phyloP scores from a whole-genome alignment of 2,113 vertebrate genomes.

The Scatophagus argus region DNA sequence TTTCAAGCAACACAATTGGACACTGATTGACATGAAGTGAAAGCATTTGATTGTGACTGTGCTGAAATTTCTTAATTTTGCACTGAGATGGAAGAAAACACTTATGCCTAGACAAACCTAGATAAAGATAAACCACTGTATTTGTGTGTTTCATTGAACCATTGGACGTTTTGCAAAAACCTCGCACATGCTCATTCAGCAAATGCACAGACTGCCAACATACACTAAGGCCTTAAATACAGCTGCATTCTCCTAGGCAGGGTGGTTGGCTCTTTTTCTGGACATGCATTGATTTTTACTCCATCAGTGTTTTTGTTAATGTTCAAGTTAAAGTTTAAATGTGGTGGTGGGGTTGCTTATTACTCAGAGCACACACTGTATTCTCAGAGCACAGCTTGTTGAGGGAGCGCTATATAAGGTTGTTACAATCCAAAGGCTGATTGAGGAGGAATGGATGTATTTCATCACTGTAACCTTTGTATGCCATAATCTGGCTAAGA shows the following conservation, averaged over 20 bases:
- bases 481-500: constrained; percentile 8
- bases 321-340: constrained; percentile 62
- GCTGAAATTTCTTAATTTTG: constrained; percentile 69
- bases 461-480: constrained; percentile 13
- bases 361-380: constrained; percentile 78
- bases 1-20: constrained; percentile 41
- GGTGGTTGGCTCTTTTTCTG: constrained; percentile 43
- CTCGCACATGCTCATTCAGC: constrained; percentile 28
- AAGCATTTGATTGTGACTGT: constrained; percentile 59
- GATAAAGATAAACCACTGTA: constrained; percentile 62
- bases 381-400: constrained; percentile 73
- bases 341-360: constrained; percentile 68
- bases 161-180: not conserved
- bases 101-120: constrained; percentile 27
- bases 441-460: constrained; percentile 4
- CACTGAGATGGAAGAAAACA: constrained; percentile 64
- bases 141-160: constrained; percentile 45
- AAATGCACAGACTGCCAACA: constrained; percentile 47
- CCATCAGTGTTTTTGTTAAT: constrained; percentile 63
- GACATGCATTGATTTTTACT: constrained; percentile 55
- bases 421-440: constrained; percentile 48
- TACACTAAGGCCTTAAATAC: constrained; percentile 77
- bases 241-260: constrained; percentile 51
- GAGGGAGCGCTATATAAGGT: constrained; percentile 18
- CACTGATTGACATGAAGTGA: constrained; percentile 29